Base-by-base conservation (phyloP, 2,797 vertebrate species). In the Xiphophorus birchmanni region DNA sequence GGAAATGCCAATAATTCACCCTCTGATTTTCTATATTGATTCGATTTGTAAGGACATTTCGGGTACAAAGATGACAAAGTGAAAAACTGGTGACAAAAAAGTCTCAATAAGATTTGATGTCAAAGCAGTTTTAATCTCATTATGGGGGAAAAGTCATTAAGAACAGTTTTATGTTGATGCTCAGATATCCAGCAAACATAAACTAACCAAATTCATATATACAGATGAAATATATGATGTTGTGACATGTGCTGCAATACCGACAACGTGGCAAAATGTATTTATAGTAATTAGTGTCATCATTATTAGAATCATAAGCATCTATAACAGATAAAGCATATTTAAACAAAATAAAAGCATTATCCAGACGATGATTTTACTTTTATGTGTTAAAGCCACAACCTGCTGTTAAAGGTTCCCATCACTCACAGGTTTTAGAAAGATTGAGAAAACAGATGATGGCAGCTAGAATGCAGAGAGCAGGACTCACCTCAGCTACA, bases 401-500 rank as follows among this genome's bases (percentile, higher is more conserved):
- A 45, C 12, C 45, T 45, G 12, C 12, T 45, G 45, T 13, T 13
- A 4, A 45, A 45, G 45, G 45, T 45, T 45, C 45, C 45, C 45
- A 45, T 12, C 45, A 45, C 45, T 4, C 12, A 45, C 45, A 13
- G 45, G 45, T 45, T 45, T 45, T 86, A 82, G 82, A 80, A 2
- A 60, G 73, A 78, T 88, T 81, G 58, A 76, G 45, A 60, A 37
- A n/a, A 74, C 72, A 82, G 65, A 82, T 26, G 65, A 45, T 35
- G 50, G 75, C 9, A 82, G 77, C 78, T 81, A 71, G 83, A 81
- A 85, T 74, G 50, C 32, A 82, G 83, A 84, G 83, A 35, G 32
- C 54, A 58, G 63, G 84, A 94, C 96, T 97, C 97, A 99, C 98
- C 98, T 99, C 93, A 87, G 94, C 93, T 95, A 96, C 82, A 83